phyloP scores from a whole-genome alignment of 2,888 invertebrate species.

The Oscheius sp. region DNA sequence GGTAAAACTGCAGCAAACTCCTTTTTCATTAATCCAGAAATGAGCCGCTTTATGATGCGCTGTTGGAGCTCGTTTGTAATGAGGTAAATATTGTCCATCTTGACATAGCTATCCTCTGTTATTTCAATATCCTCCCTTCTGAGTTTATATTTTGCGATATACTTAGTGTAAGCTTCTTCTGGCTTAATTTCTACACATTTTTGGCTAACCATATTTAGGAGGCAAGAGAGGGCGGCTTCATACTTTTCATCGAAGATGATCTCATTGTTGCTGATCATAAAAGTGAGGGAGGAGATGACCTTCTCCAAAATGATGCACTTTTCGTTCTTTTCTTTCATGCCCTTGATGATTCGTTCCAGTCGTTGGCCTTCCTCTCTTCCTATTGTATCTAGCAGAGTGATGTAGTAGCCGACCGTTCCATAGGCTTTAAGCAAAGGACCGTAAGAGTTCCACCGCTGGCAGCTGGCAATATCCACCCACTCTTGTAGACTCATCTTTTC shows the following conservation, averaged over 20 bases:
- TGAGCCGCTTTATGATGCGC: background rate
- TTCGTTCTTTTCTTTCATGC: background rate
- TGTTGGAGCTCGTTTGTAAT: constrained; percentile 1
- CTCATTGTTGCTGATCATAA: constrained; percentile 8
- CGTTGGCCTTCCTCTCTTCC: background rate
- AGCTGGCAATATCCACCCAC: constrained; percentile 25
- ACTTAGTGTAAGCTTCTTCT: background rate
- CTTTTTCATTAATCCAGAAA: background rate
- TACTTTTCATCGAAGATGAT: background rate
- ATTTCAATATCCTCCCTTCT: background rate
- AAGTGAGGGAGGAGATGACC: background rate
- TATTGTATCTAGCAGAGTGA: constrained; percentile 1
- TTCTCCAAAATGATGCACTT: background rate
- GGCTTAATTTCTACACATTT: background rate
- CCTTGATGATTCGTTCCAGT: background rate
- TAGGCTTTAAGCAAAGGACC: background rate
- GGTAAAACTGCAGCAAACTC: background rate
- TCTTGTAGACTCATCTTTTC: background rate
- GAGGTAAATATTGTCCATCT: background rate
- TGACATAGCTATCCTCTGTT: background rate
- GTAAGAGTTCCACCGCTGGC: constrained; percentile 19
- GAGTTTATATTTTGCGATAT: background rate
- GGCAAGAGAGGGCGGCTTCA: background rate
- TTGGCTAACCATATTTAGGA: background rate
- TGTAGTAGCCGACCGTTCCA: constrained; percentile 17